A percentile compares a stretch with the other conserved stretches of the same genome.
These are phyloP conservation scores for Tortricodes alternella DNA, from an alignment of 2,888 invertebrate species.

Conservation along the genomic window DNA sequence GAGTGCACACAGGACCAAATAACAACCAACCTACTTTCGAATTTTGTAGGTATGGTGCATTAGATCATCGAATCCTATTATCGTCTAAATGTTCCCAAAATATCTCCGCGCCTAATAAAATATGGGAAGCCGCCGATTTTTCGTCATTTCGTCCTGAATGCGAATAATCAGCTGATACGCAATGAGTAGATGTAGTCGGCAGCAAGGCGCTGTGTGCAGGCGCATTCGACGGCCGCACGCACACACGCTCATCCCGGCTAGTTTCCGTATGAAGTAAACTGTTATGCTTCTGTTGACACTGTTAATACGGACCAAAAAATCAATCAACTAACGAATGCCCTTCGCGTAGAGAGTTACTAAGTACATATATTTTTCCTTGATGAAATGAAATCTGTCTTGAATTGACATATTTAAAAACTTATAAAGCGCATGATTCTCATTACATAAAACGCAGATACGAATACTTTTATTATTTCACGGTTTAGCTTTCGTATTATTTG, in stretches of 20 bases:
- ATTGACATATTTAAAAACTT: constrained; percentile 11
- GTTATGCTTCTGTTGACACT: constrained; percentile 23
- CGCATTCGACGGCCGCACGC: neutral
- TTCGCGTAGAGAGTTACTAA: constrained; percentile 13
- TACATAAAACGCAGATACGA: neutral
- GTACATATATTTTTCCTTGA: constrained; percentile 8
- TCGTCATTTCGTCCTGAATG: too few species aligned
- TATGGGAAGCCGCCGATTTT: too few species aligned
- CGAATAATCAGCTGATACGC: neutral
- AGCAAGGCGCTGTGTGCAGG: neutral
- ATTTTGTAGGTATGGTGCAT: constrained; percentile 24
- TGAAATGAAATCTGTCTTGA: constrained; percentile 1
- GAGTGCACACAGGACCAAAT: constrained; percentile 17
- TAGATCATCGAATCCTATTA: constrained; percentile 17
- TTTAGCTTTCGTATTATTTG: neutral
- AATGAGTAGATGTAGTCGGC: neutral
- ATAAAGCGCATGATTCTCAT: constrained; percentile 13
- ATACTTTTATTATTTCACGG: neutral
- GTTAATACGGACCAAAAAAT: constrained; percentile 10
- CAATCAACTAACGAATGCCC: constrained; percentile 10
- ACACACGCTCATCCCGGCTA: neutral
- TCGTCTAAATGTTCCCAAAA: constrained; percentile 31
- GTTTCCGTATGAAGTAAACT: neutral
- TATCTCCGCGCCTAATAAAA: constrained; percentile 14
- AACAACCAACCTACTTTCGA: constrained; percentile 33